Base-by-base conservation (phyloP, 2,888 invertebrate species). In the Neuroscelio doddi region DNA sequence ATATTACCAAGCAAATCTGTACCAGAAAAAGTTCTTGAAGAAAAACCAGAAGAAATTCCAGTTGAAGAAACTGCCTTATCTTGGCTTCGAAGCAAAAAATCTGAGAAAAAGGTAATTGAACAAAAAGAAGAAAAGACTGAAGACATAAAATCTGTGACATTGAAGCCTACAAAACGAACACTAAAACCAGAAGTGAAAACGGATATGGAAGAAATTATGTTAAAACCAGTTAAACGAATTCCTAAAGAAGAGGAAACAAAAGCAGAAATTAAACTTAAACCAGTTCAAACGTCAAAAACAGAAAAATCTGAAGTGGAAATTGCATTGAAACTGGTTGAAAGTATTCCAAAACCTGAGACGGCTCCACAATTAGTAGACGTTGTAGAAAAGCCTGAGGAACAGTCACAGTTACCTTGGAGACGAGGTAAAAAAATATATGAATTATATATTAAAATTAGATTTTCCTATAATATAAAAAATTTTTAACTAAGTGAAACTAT, bases 181-280 rank as follows among this genome's bases (percentile, higher is more conserved):
- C 46, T 46, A 27, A 64, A 73, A 36, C 70, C 71, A 3, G 78
- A 78, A 61, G 75, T 72, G 24, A 68, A 73, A 50, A 57, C 67
- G 15, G 67, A 55, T 8, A 69, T 69, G 24, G 74, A 73, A 44
- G 70, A 72, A 49, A 49, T 75, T 30, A 64, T 64, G 9, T 36
- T 44, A 7, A 70, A 73, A 49, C 71, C 69, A 9, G 63, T 64
- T 1, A 69, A 51, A 56, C 49, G 55, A 16, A 46, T 63, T 27
- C 59, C 62, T 42, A 49, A 55, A 52, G 69, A 68, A 49, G 63
- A 46, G 10, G 58, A 10, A 36, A 69, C 68, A 65, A 32, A 44
- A 10, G 39, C 75, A 68, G 71, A 80, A 32, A 55, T 70, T 29
- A 71, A 77, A 30, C 80, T 89, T 51, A 81, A 77, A 32, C 75